Conservation (phyloP, 1,140 invertebrate species). For the Leptoteleia sp. region DNA sequence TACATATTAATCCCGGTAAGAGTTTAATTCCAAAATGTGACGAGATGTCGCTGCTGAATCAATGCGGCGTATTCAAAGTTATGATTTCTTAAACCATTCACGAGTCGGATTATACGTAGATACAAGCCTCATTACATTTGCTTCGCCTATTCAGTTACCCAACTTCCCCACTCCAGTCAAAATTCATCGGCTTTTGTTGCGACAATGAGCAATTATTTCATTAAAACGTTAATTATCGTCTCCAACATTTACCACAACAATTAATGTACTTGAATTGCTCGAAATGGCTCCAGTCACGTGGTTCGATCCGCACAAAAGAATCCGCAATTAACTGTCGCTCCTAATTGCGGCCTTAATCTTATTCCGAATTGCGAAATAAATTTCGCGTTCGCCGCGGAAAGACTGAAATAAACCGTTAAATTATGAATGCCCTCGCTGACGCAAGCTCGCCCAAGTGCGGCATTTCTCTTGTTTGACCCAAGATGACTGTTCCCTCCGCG, state of each 20-base stretch:
- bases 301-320: constrained; percentile 1
- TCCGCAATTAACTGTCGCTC: not conserved
- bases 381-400: not conserved
- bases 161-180: constrained; percentile 49
- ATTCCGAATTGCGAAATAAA: constrained; percentile 1
- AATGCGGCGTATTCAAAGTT: constrained; percentile 36
- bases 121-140: constrained; percentile 48
- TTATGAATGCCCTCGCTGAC: constrained; percentile 31
- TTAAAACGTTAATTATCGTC: constrained; percentile 57
- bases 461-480: constrained; percentile 37
- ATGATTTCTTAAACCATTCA: constrained; percentile 57
- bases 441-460: constrained; percentile 29
- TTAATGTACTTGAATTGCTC: constrained; percentile 32
- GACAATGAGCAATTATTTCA: constrained; percentile 59
- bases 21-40: constrained; percentile 49
- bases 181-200: constrained; percentile 53
- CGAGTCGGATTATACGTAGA: constrained; percentile 37
- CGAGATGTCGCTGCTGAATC: constrained; percentile 41
- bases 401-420: constrained; percentile 30
- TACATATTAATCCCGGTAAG: constrained; percentile 43
- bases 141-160: constrained; percentile 44
- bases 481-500: constrained; percentile 28
- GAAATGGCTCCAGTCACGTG: constrained; percentile 17
- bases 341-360: constrained; percentile 5
- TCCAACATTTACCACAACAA: constrained; percentile 40